Conservation (phyloP, 2,888 invertebrate species). For the Julus scandinavius region DNA sequence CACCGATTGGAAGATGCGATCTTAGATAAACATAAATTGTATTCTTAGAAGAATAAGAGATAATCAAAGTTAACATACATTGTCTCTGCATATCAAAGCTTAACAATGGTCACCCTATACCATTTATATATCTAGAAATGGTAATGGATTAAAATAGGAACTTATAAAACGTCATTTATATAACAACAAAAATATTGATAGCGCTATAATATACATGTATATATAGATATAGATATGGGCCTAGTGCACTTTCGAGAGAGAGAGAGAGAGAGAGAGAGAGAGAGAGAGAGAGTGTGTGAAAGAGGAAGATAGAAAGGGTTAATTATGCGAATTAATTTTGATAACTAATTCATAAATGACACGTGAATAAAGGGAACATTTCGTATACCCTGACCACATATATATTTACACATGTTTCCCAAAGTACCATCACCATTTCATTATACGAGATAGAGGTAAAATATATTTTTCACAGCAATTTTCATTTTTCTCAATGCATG, state of each 20-base stretch:
- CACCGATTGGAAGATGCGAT: slow-evolving; percentile 1
- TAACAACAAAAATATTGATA: slow-evolving; percentile 42
- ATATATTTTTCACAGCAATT: no score
- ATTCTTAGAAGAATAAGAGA: not conserved
- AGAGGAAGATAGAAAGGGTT: not conserved
- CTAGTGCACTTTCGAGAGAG: not conserved
- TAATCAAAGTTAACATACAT: not conserved
- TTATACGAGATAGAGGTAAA: not conserved
- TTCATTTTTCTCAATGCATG: no score
- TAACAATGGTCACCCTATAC: slow-evolving; percentile 5
- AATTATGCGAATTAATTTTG: slow-evolving; percentile 43
- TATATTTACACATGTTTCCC: not conserved
- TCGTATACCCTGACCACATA: slow-evolving; percentile 28
- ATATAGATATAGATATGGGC: slow-evolving; percentile 30
- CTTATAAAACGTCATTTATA: slow-evolving; percentile 40
- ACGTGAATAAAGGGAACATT: not conserved
- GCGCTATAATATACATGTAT: slow-evolving; percentile 6
- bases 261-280: not conserved
- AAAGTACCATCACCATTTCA: slow-evolving; percentile 9
- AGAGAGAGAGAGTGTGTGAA: not conserved
- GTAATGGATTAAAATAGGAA: slow-evolving; percentile 31
- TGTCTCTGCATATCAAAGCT: slow-evolving; percentile 40
- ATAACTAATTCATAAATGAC: slow-evolving; percentile 12
- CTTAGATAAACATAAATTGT: slow-evolving; percentile 23
- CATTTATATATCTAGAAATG: not conserved